phyloP scores from a whole-genome alignment of 2,888 invertebrate genomes.

The Philaethria dido region DNA sequence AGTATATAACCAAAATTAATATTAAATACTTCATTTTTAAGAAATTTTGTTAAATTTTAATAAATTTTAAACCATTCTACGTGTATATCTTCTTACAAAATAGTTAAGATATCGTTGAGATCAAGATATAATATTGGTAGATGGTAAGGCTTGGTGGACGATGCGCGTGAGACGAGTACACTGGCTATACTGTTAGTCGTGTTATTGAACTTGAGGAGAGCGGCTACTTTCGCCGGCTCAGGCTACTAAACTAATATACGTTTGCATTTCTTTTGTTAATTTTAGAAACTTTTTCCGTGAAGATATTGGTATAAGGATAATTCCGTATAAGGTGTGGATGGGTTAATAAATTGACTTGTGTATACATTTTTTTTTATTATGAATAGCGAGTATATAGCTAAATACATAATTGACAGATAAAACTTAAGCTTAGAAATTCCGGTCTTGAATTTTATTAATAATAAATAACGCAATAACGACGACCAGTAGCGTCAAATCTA shows the following conservation, averaged over 20 bases:
- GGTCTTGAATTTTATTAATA: no score
- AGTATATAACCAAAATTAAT: constrained; percentile 57
- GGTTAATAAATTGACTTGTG: no score
- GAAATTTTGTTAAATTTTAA: constrained; percentile 30
- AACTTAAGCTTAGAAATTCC: no score
- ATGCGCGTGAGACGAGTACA: constrained; percentile 49
- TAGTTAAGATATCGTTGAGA: neutral
- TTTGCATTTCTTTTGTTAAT: constrained; percentile 22
- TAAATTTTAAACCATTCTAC: constrained; percentile 38
- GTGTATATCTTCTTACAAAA: no score
- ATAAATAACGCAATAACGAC: no score
- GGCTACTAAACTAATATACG: constrained; percentile 59
- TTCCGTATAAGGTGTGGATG: no score
- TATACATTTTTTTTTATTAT: no score
- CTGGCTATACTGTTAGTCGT: constrained; percentile 68
- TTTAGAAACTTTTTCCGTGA: constrained; percentile 6
- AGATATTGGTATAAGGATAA: neutral
- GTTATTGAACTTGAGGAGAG: constrained; percentile 78
- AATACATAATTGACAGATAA: no score
- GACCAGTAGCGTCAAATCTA: no score
- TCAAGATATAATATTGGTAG: neutral
- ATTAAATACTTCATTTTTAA: constrained; percentile 55
- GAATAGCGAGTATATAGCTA: no score
- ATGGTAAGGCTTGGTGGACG: constrained; percentile 36
- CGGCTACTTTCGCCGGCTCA: constrained; percentile 73